Evolutionary conservation across 2,113 vertebrate genomes (phyloP), one percentile per base, ranked within the genome.

Genomic region (Zosterops japonicus): DNA sequence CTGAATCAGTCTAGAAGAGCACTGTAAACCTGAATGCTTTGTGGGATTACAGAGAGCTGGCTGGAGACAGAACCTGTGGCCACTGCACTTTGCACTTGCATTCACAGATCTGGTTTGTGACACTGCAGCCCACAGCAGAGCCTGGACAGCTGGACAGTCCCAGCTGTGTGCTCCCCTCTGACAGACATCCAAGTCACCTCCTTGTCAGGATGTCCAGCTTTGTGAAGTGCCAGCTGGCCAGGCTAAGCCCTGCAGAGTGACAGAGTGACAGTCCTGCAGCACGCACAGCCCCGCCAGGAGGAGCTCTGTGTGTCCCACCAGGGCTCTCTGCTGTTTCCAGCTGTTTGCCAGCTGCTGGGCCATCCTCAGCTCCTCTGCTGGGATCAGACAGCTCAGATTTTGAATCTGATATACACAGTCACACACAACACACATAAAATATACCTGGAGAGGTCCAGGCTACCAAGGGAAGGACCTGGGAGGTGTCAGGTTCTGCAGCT

Each of bases 391-490:
- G 7, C 28, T 10, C 1, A n/a, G n/a, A n/a, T n/a, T n/a, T n/a
- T n/a, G n/a, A n/a, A n/a, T n/a, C n/a, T n/a, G n/a, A n/a, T n/a
- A n/a, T n/a, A n/a, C n/a, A n/a, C n/a, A 63, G 23, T 18, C 59
- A 15, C 12, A 14, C 10, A 56, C 12, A 27, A 6, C n/a, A 10
- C 39, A 0, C 0, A 24, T 16, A 10, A 35, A 83, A 27, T 3
- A 2, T 1, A 17, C 23, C 35, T 2, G 22, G 19, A 10, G 1
- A 20, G 1, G 0, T 23, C 29, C 49, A 16, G 21, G 41, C 25
- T 28, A 7, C 67, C 16, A 23, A 64, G 68, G 13, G 23, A 69
- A 52, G 49, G 46, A 6, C 4, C 0, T 14, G 19, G 57, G 67
- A 55, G 60, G 21, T 6, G 64, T 16, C 55, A 39, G 78, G 25